phyloP scores from a whole-genome alignment of 2,888 invertebrate genomes.

The Eueremaeus valkanovi region DNA sequence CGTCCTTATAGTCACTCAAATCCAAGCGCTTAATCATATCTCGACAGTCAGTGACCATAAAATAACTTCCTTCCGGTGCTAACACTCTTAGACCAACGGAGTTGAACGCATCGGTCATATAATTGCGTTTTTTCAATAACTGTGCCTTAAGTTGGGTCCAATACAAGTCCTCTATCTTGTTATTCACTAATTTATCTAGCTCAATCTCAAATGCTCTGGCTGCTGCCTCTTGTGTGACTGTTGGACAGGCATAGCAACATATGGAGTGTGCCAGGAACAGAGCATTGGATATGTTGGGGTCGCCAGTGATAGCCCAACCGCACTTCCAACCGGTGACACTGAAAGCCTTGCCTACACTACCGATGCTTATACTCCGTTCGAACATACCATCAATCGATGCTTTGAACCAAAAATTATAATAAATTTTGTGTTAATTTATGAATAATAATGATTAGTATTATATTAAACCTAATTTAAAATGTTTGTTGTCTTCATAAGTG shows the following conservation, averaged over 20 bases:
- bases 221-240: slow-evolving; percentile 85
- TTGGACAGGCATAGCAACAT: slow-evolving; percentile 84
- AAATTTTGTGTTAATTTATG: no score
- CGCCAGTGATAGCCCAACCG: background rate
- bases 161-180: slow-evolving; percentile 76
- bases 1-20: slow-evolving; percentile 58
- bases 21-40: slow-evolving; percentile 60
- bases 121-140: slow-evolving; percentile 59
- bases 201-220: slow-evolving; percentile 85
- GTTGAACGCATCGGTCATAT: slow-evolving; percentile 66
- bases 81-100: slow-evolving; percentile 84
- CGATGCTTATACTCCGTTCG: slow-evolving; percentile 91
- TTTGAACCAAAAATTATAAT: slow-evolving; percentile 46
- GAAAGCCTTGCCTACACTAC: slow-evolving; percentile 96
- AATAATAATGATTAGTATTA: slow-evolving; percentile 16
- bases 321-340: slow-evolving; percentile 78
- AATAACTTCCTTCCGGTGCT: slow-evolving; percentile 94
- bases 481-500: slow-evolving; percentile 72
- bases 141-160: slow-evolving; percentile 70
- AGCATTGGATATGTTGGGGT: background rate
- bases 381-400: slow-evolving; percentile 93
- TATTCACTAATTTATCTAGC: slow-evolving; percentile 62
- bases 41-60: slow-evolving; percentile 90
- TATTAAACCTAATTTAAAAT: slow-evolving; percentile 78
- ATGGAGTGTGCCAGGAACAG: slow-evolving; percentile 76